phyloP scores from a whole-genome alignment of 2,888 invertebrate species.

The Helleia helle region DNA sequence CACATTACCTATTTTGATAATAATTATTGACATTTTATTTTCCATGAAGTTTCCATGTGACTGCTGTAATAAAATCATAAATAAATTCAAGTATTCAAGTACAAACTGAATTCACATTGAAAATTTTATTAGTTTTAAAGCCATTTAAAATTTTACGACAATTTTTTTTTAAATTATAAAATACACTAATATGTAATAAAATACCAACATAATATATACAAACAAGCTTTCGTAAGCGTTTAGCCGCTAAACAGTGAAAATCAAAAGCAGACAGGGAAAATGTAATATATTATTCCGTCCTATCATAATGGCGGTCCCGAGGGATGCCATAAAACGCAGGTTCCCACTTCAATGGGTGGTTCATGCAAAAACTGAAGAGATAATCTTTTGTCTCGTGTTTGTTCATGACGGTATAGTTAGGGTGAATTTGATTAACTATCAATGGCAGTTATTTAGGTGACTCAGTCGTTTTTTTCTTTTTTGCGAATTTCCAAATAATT shows the following conservation, averaged over 20 bases:
- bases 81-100: too few relatives aligned
- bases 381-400: constrained; percentile 31
- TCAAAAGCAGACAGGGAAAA: constrained; percentile 6
- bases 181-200: too few relatives aligned
- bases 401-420: constrained; percentile 25
- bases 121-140: too few relatives aligned
- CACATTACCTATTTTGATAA: too few relatives aligned
- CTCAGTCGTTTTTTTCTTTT: constrained; percentile 1
- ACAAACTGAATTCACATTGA: too few relatives aligned
- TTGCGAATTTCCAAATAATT: too few relatives aligned
- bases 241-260: constrained; percentile 3
- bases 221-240: neutral
- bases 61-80: too few relatives aligned
- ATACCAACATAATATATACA: too few relatives aligned
- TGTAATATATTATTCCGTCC: constrained; percentile 19
- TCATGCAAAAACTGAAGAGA: constrained; percentile 33
- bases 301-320: constrained; percentile 22
- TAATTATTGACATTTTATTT: too few relatives aligned
- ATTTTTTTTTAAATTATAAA: too few relatives aligned
- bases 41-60: too few relatives aligned
- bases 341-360: constrained; percentile 25
- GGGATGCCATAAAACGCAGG: constrained; percentile 36
- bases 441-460: constrained; percentile 1
- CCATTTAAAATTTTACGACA: too few relatives aligned
- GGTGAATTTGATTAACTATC: constrained; percentile 14